phyloP scores from a whole-genome alignment of 2,888 invertebrate genomes.

The Deilephila porcellus region DNA sequence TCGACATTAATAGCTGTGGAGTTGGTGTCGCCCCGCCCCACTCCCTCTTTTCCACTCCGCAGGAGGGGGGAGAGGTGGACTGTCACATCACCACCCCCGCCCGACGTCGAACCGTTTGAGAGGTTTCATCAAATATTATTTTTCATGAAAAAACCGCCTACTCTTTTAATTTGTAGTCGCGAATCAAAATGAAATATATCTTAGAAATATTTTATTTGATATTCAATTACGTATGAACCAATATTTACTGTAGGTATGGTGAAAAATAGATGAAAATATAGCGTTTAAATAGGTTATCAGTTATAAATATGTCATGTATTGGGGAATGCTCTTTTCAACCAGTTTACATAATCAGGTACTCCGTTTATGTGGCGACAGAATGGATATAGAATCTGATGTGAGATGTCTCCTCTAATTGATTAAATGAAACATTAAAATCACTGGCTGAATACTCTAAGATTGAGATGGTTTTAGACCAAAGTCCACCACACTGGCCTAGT shows the following conservation, averaged over 20 bases:
- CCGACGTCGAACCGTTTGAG: constrained; percentile 22
- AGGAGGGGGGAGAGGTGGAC: background rate
- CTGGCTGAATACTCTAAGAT: no score
- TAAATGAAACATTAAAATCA: no score
- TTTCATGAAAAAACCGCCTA: constrained; percentile 15
- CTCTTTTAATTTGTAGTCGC: constrained; percentile 17
- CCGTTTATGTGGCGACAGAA: no score
- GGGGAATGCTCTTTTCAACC: no score
- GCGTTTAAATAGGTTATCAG: no score
- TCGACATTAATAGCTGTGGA: constrained; percentile 55
- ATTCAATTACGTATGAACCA: background rate
- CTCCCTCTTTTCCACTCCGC: background rate
- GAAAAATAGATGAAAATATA: background rate
- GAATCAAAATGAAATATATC: constrained; percentile 9
- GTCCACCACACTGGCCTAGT: no score
- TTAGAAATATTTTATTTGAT: constrained; percentile 20
- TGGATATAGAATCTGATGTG: no score
- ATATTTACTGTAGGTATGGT: background rate
- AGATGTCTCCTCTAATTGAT: no score
- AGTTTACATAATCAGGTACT: no score
- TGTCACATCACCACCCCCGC: constrained; percentile 6
- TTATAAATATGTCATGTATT: no score
- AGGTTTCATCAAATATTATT: constrained; percentile 30
- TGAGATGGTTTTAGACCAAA: no score
- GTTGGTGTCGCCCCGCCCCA: constrained; percentile 17